These are phyloP conservation scores for Ascaphus truei DNA, from an alignment of 2,113 vertebrate species.

Conservation along the genomic window DNA sequence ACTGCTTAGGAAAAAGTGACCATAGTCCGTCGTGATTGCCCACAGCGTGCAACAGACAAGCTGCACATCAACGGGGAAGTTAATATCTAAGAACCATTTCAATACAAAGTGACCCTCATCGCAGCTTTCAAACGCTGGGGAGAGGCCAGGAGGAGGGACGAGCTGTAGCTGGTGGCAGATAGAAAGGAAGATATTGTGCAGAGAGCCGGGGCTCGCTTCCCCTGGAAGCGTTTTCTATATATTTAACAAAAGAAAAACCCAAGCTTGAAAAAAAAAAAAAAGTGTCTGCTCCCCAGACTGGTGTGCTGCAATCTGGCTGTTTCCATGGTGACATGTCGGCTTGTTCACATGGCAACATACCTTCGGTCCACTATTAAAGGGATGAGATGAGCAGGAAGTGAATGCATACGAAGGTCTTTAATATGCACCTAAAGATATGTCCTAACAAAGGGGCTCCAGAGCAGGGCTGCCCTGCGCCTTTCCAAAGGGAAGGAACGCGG, in stretches of 20 bases:
- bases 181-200: slow-evolving; percentile 15
- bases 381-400: slow-evolving; percentile 60
- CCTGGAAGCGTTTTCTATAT: slow-evolving; percentile 69
- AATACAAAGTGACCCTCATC: background rate
- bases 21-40: background rate
- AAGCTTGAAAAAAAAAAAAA: slow-evolving; percentile 38
- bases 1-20: background rate
- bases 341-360: slow-evolving; percentile 99
- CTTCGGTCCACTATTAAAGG: slow-evolving; percentile 95
- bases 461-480: background rate
- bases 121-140: background rate
- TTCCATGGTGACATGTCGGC: slow-evolving; percentile 95
- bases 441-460: background rate
- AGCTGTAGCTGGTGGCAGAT: slow-evolving; percentile 10
- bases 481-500: background rate
- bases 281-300: slow-evolving; percentile 66
- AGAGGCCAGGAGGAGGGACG: slow-evolving; percentile 18
- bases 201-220: slow-evolving; percentile 33
- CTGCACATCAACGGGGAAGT: background rate
- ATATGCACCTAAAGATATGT: background rate
- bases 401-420: slow-evolving; percentile 28
- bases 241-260: slow-evolving; percentile 70
- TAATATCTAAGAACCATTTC: background rate
- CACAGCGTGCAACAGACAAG: background rate
- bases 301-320: slow-evolving; percentile 87